Evolutionary conservation across 2,113 vertebrate genomes (phyloP).

Genomic region (Hemiprocne comata): DNA sequence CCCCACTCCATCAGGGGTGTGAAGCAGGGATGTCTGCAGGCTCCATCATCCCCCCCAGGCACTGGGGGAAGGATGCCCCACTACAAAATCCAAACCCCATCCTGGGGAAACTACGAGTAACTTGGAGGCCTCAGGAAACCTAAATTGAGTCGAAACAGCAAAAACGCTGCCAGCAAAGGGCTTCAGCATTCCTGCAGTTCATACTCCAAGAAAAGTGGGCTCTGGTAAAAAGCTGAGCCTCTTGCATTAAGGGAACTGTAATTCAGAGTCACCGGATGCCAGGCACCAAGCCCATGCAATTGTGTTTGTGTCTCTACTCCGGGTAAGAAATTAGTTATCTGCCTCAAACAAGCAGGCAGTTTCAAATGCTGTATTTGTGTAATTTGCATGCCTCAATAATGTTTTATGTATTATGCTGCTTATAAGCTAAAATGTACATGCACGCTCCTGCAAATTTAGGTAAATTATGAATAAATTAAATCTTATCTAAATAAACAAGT

Average conservation of each 20-base stretch:
- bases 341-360: conserved; percentile 70
- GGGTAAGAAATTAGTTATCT: conserved; percentile 75
- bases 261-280: conserved; percentile 44
- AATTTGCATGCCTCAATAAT: conserved; percentile 78
- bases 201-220: background rate
- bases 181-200: background rate
- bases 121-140: background rate
- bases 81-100: background rate
- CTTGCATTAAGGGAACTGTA: background rate
- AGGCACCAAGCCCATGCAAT: conserved; percentile 51
- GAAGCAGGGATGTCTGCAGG: background rate
- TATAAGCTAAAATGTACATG: conserved; percentile 80
- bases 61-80: rapidly evolving
- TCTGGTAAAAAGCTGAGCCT: conserved; percentile 9
- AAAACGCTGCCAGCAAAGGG: background rate
- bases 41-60: background rate
- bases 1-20: rapidly evolving
- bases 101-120: background rate
- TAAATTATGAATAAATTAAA: conserved; percentile 89
- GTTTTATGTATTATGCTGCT: conserved; percentile 80
- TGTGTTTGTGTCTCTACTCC: conserved; percentile 56
- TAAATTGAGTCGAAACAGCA: background rate
- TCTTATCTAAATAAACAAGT: conserved; percentile 88
- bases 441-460: conserved; percentile 80
- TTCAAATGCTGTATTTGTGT: conserved; percentile 59